Base-by-base conservation (phyloP, 2,113 vertebrate species). In the Myodes glareolus region DNA sequence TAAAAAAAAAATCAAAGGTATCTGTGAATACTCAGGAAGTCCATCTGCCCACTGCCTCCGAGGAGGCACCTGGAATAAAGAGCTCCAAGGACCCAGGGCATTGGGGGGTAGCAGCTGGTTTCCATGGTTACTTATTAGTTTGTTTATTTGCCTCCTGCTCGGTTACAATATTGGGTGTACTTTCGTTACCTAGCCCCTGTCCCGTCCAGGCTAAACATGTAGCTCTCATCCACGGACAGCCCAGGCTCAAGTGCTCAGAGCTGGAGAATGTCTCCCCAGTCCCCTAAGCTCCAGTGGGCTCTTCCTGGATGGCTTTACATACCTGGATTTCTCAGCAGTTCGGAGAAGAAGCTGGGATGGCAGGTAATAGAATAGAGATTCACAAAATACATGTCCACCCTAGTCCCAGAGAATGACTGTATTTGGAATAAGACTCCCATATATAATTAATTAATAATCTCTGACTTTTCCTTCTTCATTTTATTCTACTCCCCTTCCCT, bases 271-370 rank as follows among this genome's bases (percentile, higher is more conserved):
- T 0, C 5, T 7, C 16, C 67, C 61, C 5, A 10, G 5, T 5
- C 45, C n/a, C 3, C 36, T 5, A 0, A 10, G 31, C 16, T n/a
- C 25, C 0, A 31, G 0, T 19, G 39, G 3, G 1, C 0, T 21
- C 80, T 77, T 27, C 16, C n/a, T 77, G 61, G 39, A 27, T 11
- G 7, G 31, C 2, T 2, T 75, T 16, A 17, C 3, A 0, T 17
- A 5, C 36, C 5, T 6, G 47, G 19, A 0, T 16, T 31, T 47
- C 88, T 72, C 7, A 4, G 39, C 7, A 0, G 25, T 2, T 42
- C 13, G 33, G 11, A 50, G 25, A 61, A 21, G 7, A 50, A 1
- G 7, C 2, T 3, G 0, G 1, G 1, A 5, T 1, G 0, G 8
- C 0, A 8, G 11, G 0, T 0, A 27, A 82, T 4, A 2, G 1